Conservation (phyloP, 2,113 vertebrate genomes). For the Limnothrissa miodon region DNA sequence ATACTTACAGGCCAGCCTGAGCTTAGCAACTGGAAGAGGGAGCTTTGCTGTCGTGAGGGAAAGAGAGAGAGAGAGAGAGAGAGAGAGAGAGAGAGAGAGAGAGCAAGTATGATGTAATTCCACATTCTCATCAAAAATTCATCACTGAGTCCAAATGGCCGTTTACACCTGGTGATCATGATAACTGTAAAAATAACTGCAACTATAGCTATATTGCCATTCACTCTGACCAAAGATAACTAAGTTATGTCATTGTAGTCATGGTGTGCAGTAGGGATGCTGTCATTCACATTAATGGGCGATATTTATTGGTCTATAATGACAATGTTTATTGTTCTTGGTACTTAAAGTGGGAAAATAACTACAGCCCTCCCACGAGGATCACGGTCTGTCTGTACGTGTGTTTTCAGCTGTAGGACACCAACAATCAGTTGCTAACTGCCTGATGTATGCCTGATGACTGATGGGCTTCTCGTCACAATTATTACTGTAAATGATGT, state of each 20-base stretch:
- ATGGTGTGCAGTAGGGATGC: too few species aligned
- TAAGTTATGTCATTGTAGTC: too few species aligned
- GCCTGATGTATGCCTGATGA: neutral
- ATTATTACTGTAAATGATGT: neutral
- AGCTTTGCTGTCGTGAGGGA: constrained; percentile 74
- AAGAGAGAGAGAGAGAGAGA: neutral
- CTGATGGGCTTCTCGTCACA: neutral
- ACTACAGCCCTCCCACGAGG: neutral
- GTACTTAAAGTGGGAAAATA: too few species aligned
- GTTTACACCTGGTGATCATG: too few species aligned
- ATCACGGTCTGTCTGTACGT: neutral
- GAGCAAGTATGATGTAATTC: neutral
- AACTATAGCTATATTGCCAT: too few species aligned
- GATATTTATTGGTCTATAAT: too few species aligned
- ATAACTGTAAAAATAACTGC: too few species aligned
- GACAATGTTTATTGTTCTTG: too few species aligned
- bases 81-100: too few species aligned
- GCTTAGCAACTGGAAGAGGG: constrained; percentile 78
- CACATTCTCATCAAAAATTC: neutral
- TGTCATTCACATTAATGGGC: too few species aligned
- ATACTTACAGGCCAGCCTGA: constrained; percentile 88
- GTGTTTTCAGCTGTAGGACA: neutral
- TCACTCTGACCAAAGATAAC: too few species aligned
- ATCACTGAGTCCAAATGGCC: too few species aligned
- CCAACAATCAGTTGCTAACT: neutral